phyloP scores from a whole-genome alignment of 2,113 vertebrate species.

The Tinamus guttatus region DNA sequence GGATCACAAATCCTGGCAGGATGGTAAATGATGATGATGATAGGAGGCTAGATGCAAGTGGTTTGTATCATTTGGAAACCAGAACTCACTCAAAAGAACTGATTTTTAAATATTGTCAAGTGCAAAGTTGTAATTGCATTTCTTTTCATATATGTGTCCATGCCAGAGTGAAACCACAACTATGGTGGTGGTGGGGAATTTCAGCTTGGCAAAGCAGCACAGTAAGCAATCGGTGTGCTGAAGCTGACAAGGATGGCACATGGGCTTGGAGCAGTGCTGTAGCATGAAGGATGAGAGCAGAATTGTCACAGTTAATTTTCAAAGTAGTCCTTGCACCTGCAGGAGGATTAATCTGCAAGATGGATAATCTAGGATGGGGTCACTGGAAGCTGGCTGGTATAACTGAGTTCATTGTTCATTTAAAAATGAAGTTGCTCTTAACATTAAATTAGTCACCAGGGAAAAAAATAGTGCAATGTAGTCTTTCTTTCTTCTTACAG shows the following conservation, averaged over 20 bases:
- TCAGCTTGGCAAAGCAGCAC: background rate
- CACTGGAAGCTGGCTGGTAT: background rate
- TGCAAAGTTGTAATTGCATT: background rate
- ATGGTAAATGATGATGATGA: background rate
- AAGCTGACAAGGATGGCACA: rapidly evolving
- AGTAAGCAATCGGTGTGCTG: background rate
- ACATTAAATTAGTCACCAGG: background rate
- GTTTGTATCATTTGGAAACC: background rate
- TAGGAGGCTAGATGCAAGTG: background rate
- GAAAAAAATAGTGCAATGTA: background rate
- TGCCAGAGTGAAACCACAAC: background rate
- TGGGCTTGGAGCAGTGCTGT: background rate
- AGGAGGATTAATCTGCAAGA: background rate
- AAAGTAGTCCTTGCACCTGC: background rate
- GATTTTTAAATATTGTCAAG: background rate
- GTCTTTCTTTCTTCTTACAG: constrained; percentile 7
- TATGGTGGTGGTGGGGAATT: background rate
- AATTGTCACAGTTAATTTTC: background rate
- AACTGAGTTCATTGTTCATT: background rate
- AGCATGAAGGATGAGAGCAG: background rate
- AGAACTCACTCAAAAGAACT: background rate
- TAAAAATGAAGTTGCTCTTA: constrained; percentile 16
- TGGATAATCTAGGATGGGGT: background rate
- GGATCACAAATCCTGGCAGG: background rate
- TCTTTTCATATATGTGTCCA: background rate